Percentiles rank a stretch among this genome's conserved stretches.
Conservation (phyloP, 1,140 invertebrate species). For the Phortica variegata region DNA sequence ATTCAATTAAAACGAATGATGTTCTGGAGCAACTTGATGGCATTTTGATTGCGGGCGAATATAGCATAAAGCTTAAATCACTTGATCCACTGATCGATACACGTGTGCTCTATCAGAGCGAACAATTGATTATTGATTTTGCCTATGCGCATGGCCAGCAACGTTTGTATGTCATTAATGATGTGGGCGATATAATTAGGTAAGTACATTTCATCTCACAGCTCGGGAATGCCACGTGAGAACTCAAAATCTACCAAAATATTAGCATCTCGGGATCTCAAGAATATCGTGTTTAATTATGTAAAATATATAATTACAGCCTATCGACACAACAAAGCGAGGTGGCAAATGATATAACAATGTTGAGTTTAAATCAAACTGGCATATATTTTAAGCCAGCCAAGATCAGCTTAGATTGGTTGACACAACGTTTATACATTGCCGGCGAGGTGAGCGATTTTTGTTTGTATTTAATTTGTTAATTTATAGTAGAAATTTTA, state of each 20-base stretch:
- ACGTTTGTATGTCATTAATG: constrained; percentile 73
- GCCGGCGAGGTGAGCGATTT: constrained; percentile 63
- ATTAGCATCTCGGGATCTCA: too few relatives aligned
- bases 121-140: constrained; percentile 61
- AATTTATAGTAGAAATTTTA: background rate
- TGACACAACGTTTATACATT: constrained; percentile 80
- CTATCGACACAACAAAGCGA: too few relatives aligned
- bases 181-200: constrained; percentile 25
- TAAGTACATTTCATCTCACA: too few relatives aligned
- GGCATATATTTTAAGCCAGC: constrained; percentile 63
- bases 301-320: too few relatives aligned
- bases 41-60: constrained; percentile 67
- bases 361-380: too few relatives aligned
- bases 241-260: too few relatives aligned
- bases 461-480: background rate
- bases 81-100: constrained; percentile 65
- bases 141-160: constrained; percentile 71
- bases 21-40: constrained; percentile 56
- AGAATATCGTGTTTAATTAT: too few relatives aligned
- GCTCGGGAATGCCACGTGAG: too few relatives aligned
- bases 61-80: constrained; percentile 67
- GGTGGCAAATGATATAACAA: too few relatives aligned
- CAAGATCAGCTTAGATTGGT: constrained; percentile 82
- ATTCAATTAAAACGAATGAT: constrained; percentile 58
- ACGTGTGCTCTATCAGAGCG: constrained; percentile 22